Percentiles rank a stretch among this genome's conserved stretches.
phyloP scores from a whole-genome alignment of 2,113 vertebrate species.

The Macquaria australasica region DNA sequence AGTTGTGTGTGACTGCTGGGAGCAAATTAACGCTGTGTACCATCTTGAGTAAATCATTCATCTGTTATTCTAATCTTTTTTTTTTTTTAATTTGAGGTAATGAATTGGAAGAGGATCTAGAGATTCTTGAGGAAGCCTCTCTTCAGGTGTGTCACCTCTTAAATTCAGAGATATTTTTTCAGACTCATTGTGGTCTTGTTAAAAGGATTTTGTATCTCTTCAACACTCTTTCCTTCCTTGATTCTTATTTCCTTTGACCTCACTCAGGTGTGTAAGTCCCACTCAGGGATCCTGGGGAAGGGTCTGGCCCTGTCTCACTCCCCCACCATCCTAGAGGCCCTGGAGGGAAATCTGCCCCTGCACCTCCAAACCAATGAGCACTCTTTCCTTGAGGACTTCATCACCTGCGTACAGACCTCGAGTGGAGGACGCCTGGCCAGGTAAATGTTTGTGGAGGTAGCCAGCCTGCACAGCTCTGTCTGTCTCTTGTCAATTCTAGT shows the following conservation, averaged over 20 bases:
- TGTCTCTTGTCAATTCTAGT: neutral
- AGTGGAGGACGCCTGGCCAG: constrained; percentile 97
- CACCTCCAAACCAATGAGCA: constrained; percentile 98
- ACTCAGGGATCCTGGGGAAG: constrained; percentile 96
- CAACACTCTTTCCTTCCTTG: neutral
- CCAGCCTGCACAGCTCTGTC: neutral
- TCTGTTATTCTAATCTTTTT: neutral
- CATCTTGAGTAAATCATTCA: neutral
- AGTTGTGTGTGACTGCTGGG: neutral
- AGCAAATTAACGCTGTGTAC: neutral
- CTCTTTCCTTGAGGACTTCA: constrained; percentile 98
- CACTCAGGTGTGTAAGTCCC: constrained; percentile 93
- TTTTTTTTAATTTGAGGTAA: constrained; percentile 86
- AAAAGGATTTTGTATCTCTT: neutral
- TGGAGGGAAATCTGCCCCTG: constrained; percentile 95
- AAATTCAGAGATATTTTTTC: neutral
- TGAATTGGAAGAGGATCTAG: constrained; percentile 97
- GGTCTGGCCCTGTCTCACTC: constrained; percentile 97
- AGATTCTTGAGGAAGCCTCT: constrained; percentile 98
- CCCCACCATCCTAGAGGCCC: constrained; percentile 95
- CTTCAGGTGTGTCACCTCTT: constrained; percentile 88
- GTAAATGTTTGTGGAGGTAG: constrained; percentile 71
- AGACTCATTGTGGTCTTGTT: neutral
- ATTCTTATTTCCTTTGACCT: constrained; percentile 7
- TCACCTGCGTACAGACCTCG: constrained; percentile 94